phyloP scores from a whole-genome alignment of 2,797 vertebrate genomes.

The Triplophysa bombifrons region DNA sequence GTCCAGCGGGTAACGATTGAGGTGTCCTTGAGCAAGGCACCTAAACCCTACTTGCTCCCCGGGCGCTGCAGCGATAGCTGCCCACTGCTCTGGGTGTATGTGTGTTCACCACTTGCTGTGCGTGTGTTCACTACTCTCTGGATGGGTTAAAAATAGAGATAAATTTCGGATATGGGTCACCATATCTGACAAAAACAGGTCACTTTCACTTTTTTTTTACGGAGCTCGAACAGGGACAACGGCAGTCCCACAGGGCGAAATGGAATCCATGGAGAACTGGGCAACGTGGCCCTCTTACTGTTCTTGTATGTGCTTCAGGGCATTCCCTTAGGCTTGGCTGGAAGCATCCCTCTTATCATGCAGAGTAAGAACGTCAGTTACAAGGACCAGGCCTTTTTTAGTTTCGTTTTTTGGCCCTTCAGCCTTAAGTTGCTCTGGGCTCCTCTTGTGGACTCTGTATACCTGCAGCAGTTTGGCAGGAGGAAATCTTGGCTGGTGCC shows the following conservation, averaged over 20 bases:
- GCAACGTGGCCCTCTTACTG: slow-evolving; percentile 88
- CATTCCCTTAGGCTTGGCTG: slow-evolving; percentile 94
- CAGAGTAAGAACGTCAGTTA: slow-evolving; percentile 94
- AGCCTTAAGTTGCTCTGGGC: slow-evolving; percentile 97
- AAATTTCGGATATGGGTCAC: too few relatives aligned
- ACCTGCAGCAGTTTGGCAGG: slow-evolving; percentile 87
- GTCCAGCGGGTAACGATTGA: too few relatives aligned
- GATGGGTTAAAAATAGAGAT: too few relatives aligned
- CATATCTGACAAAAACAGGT: too few relatives aligned
- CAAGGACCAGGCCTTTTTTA: slow-evolving; percentile 96
- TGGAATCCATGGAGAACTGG: slow-evolving; percentile 79
- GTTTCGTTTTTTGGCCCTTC: slow-evolving; percentile 98
- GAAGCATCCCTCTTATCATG: slow-evolving; percentile 93
- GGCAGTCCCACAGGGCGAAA: slow-evolving; percentile 39
- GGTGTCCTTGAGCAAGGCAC: too few relatives aligned
- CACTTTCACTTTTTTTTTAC: too few relatives aligned
- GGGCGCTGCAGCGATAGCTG: too few relatives aligned
- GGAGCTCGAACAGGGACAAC: slow-evolving; percentile 54
- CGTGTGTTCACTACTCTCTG: too few relatives aligned
- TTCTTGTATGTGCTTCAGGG: slow-evolving; percentile 97
- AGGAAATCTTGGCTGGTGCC: slow-evolving; percentile 97
- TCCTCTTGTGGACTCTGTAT: slow-evolving; percentile 92
- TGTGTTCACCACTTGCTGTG: too few relatives aligned
- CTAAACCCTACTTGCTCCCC: too few relatives aligned
- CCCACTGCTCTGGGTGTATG: too few relatives aligned